A percentile compares a stretch with the other conserved stretches of the same genome.
These are phyloP conservation scores for Phengaris alcon DNA, from an alignment of 2,888 invertebrate species.

Conservation along the genomic window DNA sequence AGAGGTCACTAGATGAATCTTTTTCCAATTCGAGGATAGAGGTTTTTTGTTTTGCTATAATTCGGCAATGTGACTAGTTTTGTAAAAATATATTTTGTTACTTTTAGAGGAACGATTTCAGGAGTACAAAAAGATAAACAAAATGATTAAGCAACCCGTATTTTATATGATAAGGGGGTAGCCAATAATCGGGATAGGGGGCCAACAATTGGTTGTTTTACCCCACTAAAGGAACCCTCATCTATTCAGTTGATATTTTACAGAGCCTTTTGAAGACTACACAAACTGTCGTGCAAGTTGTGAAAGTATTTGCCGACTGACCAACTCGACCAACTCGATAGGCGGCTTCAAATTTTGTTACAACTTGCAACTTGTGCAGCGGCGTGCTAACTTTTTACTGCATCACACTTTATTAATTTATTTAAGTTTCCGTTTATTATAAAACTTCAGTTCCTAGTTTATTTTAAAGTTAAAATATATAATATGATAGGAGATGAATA, in stretches of 20 bases:
- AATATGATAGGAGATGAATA: not conserved
- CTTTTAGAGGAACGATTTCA: too few species aligned
- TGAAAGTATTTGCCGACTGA: constrained; percentile 3
- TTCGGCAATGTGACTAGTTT: too few species aligned
- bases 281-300: not conserved
- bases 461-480: not conserved
- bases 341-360: constrained; percentile 1
- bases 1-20: too few species aligned
- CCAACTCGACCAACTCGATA: not conserved
- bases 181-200: too few species aligned
- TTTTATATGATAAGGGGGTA: too few species aligned
- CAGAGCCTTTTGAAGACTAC: not conserved
- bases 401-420: not conserved
- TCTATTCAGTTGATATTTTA: not conserved
- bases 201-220: not conserved
- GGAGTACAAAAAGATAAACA: too few species aligned
- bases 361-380: not conserved
- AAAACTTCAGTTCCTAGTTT: not conserved
- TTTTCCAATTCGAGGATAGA: too few species aligned
- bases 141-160: too few species aligned
- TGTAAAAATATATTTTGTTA: too few species aligned
- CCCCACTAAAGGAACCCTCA: too few species aligned
- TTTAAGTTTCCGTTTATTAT: constrained; percentile 2
- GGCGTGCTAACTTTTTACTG: not conserved
- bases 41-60: too few species aligned